Conservation (phyloP, 2,888 invertebrate genomes). For the Rhagium mordax region DNA sequence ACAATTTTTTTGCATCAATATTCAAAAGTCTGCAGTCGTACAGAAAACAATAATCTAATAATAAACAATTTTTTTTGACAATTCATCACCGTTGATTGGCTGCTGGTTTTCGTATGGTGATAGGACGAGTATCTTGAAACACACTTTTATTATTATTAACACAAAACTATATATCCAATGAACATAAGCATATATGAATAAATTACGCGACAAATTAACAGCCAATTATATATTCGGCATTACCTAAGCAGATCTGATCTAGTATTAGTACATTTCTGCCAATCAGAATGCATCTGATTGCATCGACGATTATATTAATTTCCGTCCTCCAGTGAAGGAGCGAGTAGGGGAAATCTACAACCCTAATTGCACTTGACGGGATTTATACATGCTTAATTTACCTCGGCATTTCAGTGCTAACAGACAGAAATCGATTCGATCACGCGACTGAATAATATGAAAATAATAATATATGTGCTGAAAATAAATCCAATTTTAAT, state of each 20-base stretch:
- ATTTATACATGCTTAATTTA: conserved; percentile 13
- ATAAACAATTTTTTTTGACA: no score
- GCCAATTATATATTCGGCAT: not conserved
- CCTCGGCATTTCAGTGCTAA: not conserved
- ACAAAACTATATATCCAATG: no score
- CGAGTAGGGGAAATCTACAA: conserved; percentile 13
- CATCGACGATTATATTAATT: conserved; percentile 14
- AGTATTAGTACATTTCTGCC: not conserved
- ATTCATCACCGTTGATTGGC: no score
- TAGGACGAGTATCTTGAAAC: no score
- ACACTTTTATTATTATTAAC: no score
- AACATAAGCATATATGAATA: not conserved
- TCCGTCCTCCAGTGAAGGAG: not conserved
- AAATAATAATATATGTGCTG: not conserved
- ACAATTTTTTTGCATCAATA: no score
- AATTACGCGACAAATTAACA: not conserved
- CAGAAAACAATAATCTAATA: no score
- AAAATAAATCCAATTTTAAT: not conserved
- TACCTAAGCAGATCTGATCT: not conserved
- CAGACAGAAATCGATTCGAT: conserved; percentile 13
- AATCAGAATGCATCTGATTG: not conserved
- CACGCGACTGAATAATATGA: not conserved
- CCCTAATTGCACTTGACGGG: conserved; percentile 15
- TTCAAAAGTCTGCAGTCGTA: no score
- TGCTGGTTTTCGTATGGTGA: no score